Percentiles rank a stretch among this genome's conserved stretches.
These are phyloP conservation scores for Eremophila alpestris DNA, from an alignment of 2,797 vertebrate genomes.

Conservation along the genomic window DNA sequence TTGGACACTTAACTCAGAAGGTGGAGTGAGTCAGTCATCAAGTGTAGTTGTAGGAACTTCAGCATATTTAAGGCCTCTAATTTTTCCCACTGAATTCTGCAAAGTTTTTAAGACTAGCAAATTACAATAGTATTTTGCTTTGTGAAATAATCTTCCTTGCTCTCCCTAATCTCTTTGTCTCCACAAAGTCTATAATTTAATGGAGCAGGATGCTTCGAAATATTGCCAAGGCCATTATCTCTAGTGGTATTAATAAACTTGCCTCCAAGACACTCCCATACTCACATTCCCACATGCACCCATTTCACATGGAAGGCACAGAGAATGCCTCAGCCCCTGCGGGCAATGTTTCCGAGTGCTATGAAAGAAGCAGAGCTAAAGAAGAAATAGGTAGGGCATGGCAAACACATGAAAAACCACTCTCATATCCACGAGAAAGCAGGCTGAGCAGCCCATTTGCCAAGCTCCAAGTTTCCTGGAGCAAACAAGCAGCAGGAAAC, in stretches of 20 bases:
- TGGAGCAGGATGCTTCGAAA: slow-evolving; percentile 27
- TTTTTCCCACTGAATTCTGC: slow-evolving; percentile 1
- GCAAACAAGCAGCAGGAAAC: slow-evolving; percentile 19
- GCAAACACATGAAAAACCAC: neutral
- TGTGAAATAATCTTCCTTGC: slow-evolving; percentile 27
- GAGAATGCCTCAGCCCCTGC: neutral
- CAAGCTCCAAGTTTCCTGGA: neutral
- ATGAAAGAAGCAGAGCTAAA: neutral
- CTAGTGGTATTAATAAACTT: slow-evolving; percentile 25
- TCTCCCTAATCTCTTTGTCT: slow-evolving; percentile 55
- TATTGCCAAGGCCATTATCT: slow-evolving; percentile 57
- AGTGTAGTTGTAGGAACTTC: neutral
- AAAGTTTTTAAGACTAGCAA: slow-evolving; percentile 20
- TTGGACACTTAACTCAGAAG: neutral
- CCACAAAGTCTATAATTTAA: slow-evolving; percentile 59
- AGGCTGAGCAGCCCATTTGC: neutral
- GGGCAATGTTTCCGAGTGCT: neutral
- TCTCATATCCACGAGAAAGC: neutral
- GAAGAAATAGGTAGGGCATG: slow-evolving; percentile 1
- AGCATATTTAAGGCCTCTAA: neutral
- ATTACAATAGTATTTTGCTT: slow-evolving; percentile 8
- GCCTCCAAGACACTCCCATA: slow-evolving; percentile 1
- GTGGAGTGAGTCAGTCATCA: neutral
- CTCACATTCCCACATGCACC: neutral
- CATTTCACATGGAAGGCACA: neutral